These are phyloP conservation scores for Drosophila kuntzei DNA, from an alignment of 2,888 invertebrate genomes.

Conservation along the genomic window DNA sequence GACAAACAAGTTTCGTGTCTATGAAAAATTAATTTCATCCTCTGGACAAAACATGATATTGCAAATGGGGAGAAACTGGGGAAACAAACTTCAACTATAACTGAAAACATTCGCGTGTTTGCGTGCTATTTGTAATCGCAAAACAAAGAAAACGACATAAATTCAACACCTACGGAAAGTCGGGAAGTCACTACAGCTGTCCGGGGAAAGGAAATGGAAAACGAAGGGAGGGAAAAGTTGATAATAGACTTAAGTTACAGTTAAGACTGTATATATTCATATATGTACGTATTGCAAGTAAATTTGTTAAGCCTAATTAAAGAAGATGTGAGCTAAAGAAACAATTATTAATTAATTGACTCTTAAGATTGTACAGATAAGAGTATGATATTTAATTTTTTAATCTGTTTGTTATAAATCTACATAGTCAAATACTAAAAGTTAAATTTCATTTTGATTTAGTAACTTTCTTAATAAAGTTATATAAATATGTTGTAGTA, in stretches of 20 bases:
- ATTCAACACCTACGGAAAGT: constrained; percentile 75
- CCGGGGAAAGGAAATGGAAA: background rate
- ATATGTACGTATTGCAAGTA: constrained; percentile 8
- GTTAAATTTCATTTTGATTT: too few species aligned
- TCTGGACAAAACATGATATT: constrained; percentile 43
- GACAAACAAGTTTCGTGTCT: constrained; percentile 59
- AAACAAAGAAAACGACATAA: constrained; percentile 66
- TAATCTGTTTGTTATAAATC: too few species aligned
- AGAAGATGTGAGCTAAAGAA: background rate
- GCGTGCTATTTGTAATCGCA: constrained; percentile 68
- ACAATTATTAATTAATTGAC: background rate
- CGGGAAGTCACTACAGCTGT: constrained; percentile 22
- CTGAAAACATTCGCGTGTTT: constrained; percentile 61
- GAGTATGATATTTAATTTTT: too few species aligned
- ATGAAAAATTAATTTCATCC: constrained; percentile 70
- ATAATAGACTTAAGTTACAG: constrained; percentile 4
- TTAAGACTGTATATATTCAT: constrained; percentile 6
- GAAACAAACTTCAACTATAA: constrained; percentile 10
- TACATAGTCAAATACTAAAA: too few species aligned
- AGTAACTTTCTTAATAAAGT: too few species aligned
- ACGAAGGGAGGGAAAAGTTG: background rate
- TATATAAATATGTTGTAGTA: too few species aligned
- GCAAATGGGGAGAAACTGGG: background rate
- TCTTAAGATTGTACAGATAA: background rate
- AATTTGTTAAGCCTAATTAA: constrained; percentile 49